These are phyloP conservation scores for Heliopora coerulea DNA, from an alignment of 92 coral and sea anemone species.

Conservation along the genomic window DNA sequence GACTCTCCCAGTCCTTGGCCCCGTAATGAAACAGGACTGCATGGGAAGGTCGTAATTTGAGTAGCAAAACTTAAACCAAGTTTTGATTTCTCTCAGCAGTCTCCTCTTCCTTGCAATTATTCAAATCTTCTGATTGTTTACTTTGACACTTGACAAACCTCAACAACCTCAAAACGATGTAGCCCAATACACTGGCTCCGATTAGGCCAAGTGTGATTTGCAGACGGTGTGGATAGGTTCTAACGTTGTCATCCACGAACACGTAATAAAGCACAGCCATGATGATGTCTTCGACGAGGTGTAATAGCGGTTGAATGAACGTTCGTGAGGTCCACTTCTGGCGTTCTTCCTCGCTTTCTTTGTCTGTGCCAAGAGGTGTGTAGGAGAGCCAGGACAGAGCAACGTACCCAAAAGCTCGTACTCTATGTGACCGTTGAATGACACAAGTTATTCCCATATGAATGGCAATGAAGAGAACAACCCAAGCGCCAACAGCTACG, in stretches of 20 bases:
- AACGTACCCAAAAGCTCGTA: conserved; percentile 30
- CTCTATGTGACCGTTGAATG: conserved; percentile 31
- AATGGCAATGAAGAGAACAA: conserved; percentile 31
- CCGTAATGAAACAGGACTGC: too few relatives aligned
- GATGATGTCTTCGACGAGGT: conserved; percentile 29
- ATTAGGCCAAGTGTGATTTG: conserved; percentile 22
- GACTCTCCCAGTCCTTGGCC: too few relatives aligned
- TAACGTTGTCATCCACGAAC: conserved; percentile 6
- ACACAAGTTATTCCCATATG: conserved; percentile 38
- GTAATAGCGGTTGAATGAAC: conserved; percentile 34
- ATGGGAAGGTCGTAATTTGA: too few relatives aligned
- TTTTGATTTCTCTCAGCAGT: too few relatives aligned
- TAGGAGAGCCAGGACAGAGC: conserved; percentile 47
- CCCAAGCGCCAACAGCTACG: conserved; percentile 53
- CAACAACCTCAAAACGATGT: conserved; percentile 13
- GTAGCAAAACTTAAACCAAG: too few relatives aligned
- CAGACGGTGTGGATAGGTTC: conserved; percentile 38
- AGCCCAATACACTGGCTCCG: conserved; percentile 15
- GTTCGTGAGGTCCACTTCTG: conserved; percentile 30
- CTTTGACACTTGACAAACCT: conserved; percentile 18
- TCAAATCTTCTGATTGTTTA: neutral
- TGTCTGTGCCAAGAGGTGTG: conserved; percentile 41
- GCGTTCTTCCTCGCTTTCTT: conserved; percentile 33
- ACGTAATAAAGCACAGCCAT: conserved; percentile 49
- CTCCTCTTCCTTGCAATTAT: neutral